These are phyloP conservation scores for Heteronetta atricapilla DNA, from an alignment of 2,113 vertebrate genomes.

Conservation along the genomic window DNA sequence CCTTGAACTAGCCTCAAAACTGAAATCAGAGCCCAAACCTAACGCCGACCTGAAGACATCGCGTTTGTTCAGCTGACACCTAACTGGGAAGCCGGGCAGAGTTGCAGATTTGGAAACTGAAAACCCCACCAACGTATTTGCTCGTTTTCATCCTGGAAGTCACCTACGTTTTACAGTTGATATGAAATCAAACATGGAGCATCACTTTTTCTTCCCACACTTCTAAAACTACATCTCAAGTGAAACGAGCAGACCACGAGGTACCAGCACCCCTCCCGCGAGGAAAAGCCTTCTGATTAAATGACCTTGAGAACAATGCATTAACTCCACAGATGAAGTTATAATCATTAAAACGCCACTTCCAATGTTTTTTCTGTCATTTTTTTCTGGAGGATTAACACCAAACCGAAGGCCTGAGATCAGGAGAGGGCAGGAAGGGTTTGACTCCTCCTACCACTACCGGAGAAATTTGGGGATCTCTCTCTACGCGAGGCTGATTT, in stretches of 20 bases:
- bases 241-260: not conserved
- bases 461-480: not conserved
- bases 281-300: not conserved
- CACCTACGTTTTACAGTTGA: not conserved
- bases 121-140: accelerated
- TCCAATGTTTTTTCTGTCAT: not conserved
- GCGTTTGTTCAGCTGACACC: not conserved
- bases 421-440: not conserved
- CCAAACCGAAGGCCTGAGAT: not conserved
- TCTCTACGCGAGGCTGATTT: not conserved
- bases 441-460: not conserved
- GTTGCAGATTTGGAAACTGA: accelerated
- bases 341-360: not conserved
- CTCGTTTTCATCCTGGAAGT: not conserved
- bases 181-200: not conserved
- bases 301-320: not conserved
- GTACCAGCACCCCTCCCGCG: not conserved
- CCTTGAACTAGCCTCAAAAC: not conserved
- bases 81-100: not conserved
- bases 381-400: not conserved
- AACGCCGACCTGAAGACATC: accelerated
- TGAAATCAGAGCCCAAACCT: not conserved
- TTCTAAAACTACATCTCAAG: not conserved
- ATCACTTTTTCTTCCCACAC: not conserved
- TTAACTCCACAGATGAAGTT: not conserved